These are phyloP conservation scores for Brachionus rubens DNA, from an alignment of 1,140 invertebrate genomes.

Conservation along the genomic window DNA sequence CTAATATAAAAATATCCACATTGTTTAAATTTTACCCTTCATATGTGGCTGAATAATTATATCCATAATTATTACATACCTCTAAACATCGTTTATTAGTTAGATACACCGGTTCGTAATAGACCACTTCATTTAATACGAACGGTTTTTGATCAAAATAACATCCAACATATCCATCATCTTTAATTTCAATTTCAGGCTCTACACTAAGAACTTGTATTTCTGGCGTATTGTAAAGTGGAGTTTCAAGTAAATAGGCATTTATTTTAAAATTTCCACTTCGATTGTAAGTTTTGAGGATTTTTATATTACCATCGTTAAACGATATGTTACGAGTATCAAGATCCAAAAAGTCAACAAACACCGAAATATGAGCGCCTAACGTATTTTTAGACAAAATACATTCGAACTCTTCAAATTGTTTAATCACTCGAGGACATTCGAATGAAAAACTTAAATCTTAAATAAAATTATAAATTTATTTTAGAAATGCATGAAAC, in stretches of 20 bases:
- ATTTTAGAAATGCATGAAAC: background rate
- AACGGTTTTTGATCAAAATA: background rate
- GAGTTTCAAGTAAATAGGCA: background rate
- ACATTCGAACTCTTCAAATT: background rate
- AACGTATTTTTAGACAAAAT: background rate
- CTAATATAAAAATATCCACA: too few relatives aligned
- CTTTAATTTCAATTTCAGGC: background rate
- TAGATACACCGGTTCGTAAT: background rate
- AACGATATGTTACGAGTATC: background rate
- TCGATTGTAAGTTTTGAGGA: conserved; percentile 1
- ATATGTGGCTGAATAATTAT: background rate
- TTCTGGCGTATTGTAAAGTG: background rate
- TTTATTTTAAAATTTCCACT: background rate
- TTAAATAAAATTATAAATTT: background rate
- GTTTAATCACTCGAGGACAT: background rate
- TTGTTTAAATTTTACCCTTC: too few relatives aligned
- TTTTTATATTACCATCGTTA: background rate
- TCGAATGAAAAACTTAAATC: background rate
- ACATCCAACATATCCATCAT: background rate
- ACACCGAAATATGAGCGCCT: background rate
- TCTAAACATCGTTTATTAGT: background rate
- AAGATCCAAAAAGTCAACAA: background rate
- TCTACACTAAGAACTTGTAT: background rate
- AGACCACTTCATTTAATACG: background rate
- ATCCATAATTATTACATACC: conserved; percentile 2